Conservation (phyloP, 2,888 invertebrate species). For the Cylindroiulus punctatus region DNA sequence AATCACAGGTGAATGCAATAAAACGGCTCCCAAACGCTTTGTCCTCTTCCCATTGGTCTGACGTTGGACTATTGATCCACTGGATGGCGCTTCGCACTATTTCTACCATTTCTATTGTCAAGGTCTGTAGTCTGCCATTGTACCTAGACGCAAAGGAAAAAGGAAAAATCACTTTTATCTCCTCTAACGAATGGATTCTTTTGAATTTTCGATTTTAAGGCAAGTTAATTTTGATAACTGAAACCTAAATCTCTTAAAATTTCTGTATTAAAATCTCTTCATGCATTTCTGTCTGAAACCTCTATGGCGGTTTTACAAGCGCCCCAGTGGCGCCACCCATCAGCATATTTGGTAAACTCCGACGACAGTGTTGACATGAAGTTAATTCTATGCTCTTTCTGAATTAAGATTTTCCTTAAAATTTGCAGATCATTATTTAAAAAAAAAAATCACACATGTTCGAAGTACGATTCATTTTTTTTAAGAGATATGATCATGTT, state of each 20-base stretch:
- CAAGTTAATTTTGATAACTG: too few species aligned
- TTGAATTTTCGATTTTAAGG: not conserved
- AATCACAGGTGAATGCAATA: conserved; percentile 47
- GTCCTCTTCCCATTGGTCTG: conserved; percentile 37
- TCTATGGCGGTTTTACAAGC: too few species aligned
- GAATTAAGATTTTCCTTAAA: not conserved
- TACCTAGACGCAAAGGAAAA: not conserved
- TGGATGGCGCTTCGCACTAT: not conserved
- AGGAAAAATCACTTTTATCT: not conserved
- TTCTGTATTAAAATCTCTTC: too few species aligned
- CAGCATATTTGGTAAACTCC: not conserved
- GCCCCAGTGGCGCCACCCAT: not conserved
- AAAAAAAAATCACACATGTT: too few species aligned
- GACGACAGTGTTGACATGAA: not conserved
- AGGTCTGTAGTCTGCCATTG: not conserved
- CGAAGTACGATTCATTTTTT: too few species aligned
- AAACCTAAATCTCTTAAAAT: too few species aligned
- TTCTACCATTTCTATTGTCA: not conserved
- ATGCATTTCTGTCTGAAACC: too few species aligned
- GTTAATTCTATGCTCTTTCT: not conserved
- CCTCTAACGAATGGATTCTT: not conserved
- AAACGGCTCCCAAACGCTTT: conserved; percentile 38
- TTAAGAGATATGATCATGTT: too few species aligned
- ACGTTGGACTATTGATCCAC: conserved; percentile 16
- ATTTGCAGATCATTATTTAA: too few species aligned